Evolutionary conservation across 2,888 invertebrate species (phyloP), one percentile per base, ranked within the genome.

Genomic region (Xanthia icteritia): DNA sequence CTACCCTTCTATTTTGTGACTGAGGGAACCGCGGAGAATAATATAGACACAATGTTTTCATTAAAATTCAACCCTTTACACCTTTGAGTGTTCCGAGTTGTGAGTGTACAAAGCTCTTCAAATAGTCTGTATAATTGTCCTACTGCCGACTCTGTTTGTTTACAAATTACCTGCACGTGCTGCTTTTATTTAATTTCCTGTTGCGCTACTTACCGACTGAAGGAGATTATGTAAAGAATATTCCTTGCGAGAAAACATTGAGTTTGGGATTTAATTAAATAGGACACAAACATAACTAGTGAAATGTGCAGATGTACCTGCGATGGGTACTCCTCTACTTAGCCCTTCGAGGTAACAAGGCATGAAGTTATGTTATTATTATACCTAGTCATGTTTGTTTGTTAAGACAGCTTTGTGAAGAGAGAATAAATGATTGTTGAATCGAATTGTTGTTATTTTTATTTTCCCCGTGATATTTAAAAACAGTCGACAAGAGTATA

Each of bases 51-150:
- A 71, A 65, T 51, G 69, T 63, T 81, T 76, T 63, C 77, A 81
- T 83, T 80, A 63, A 76, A 76, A 80, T 83, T 74, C 73, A 66
- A 23, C 73, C 65, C 73, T 72, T 83, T 54, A 72, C 63, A 74
- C 64, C 68, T 71, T 31, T 58, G 61, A 56, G 76, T 68, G 70
- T 48, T 17, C 20, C 51, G 67, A 56, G 54, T 42, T 39, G 13
- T 23, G 56, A 60, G 65, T 69, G 61, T 48, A 73, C 64, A 56
- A 56, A 77, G 64, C 68, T 82, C 36, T 63, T 51, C 73, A 67
- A 83, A 73, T 61, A 67, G 27, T 56, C 23, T 23, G 58, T 58
- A 39, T 73, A 82, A 73, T 69, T 73, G 60, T 60, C 61, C 42
- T 15, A 60, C 60, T 60, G 23, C 31, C 23, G 9, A 17, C 20